Conservation (phyloP, 2,797 vertebrate genomes). For the Periparus ater region DNA sequence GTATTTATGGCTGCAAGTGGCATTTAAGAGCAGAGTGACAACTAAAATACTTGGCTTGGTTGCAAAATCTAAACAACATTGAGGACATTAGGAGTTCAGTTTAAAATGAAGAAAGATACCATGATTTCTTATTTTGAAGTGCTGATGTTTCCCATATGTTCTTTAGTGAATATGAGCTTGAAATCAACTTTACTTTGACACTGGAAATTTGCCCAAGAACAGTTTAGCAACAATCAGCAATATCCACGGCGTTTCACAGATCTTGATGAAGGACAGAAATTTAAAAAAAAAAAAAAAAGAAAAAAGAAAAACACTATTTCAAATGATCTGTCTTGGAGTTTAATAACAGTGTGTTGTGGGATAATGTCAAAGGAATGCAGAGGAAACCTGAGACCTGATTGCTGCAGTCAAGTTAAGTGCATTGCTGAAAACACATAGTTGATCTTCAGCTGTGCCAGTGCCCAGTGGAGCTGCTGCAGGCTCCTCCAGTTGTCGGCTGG, state of each 20-base stretch:
- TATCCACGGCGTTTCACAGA: background rate
- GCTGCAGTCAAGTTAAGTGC: background rate
- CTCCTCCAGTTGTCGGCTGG: background rate
- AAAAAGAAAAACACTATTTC: background rate
- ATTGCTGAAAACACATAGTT: background rate
- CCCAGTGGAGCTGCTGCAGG: background rate
- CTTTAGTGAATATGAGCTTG: constrained; percentile 29
- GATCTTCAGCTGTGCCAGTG: background rate
- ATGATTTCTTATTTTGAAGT: background rate
- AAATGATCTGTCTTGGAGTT: background rate
- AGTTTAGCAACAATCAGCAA: constrained; percentile 6
- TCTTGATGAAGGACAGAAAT: constrained; percentile 18
- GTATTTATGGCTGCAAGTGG: constrained; percentile 39
- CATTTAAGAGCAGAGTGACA: constrained; percentile 65
- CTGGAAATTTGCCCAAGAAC: constrained; percentile 52
- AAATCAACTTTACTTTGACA: constrained; percentile 47
- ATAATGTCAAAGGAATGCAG: constrained; percentile 34
- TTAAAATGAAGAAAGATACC: background rate
- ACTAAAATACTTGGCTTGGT: constrained; percentile 37
- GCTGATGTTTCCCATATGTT: constrained; percentile 45
- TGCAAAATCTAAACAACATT: background rate
- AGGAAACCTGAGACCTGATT: constrained; percentile 13
- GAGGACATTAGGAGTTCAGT: background rate
- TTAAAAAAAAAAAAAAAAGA: background rate
- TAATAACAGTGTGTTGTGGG: background rate